Conservation (phyloP, 2,113 vertebrate genomes). For the Xiphias gladius region DNA sequence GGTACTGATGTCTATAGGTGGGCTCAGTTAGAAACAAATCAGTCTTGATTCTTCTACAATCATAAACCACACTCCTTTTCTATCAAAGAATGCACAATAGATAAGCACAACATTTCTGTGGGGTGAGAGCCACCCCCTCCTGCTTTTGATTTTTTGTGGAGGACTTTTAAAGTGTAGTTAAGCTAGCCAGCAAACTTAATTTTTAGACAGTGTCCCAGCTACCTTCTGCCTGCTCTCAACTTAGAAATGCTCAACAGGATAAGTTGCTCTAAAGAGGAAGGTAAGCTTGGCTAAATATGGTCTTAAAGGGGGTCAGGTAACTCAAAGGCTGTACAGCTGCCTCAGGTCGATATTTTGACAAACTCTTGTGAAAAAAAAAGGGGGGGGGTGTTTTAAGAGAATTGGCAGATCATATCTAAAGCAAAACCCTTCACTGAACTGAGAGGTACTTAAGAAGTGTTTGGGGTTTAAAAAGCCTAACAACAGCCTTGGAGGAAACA, state of each 20-base stretch:
- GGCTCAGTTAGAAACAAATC: conserved; percentile 38
- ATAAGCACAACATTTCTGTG: conserved; percentile 40
- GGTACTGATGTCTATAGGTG: conserved; percentile 36
- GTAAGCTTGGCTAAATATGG: conserved; percentile 59
- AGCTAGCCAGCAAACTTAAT: conserved; percentile 33
- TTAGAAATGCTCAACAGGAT: conserved; percentile 49
- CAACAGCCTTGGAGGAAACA: conserved; percentile 29
- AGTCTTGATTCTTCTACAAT: conserved; percentile 44
- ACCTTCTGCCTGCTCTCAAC: not conserved
- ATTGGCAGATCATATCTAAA: conserved; percentile 43
- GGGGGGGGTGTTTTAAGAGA: no score
- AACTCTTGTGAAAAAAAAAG: no score
- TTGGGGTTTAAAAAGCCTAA: conserved; percentile 47
- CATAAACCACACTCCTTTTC: conserved; percentile 36
- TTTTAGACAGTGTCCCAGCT: conserved; percentile 40
- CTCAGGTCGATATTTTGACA: conserved; percentile 49
- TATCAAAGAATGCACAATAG: conserved; percentile 33
- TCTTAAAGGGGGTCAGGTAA: conserved; percentile 53
- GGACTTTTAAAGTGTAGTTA: conserved; percentile 41
- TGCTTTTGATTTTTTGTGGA: conserved; percentile 34
- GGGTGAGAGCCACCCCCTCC: not conserved
- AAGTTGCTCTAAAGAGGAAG: conserved; percentile 44
- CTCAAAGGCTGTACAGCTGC: conserved; percentile 46
- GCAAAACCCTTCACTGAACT: conserved; percentile 36
- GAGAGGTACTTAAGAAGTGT: conserved; percentile 39